Evolutionary conservation across 2,113 vertebrate species (phyloP).

Genomic region (Galeopterus variegatus): DNA sequence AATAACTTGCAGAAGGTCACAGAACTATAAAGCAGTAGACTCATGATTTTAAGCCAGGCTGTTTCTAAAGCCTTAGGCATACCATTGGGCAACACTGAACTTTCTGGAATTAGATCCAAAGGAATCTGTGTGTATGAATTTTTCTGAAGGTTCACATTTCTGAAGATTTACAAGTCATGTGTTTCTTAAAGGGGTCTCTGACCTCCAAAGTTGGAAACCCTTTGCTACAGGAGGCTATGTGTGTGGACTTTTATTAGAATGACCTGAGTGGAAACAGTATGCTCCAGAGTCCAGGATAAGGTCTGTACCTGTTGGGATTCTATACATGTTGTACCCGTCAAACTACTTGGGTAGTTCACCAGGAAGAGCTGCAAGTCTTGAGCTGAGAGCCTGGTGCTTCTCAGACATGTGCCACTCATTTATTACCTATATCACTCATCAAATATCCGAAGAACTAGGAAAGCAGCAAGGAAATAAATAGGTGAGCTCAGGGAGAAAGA

Average conservation of each 20-base stretch:
- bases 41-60: not conserved
- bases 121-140: not conserved
- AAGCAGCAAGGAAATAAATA: not conserved
- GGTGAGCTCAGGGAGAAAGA: not conserved
- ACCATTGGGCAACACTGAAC: not conserved
- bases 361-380: not conserved
- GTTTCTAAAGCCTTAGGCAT: not conserved
- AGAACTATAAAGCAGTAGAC: not conserved
- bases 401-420: not conserved
- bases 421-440: not conserved
- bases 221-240: not conserved
- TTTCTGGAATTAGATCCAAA: constrained; percentile 36
- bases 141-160: not conserved
- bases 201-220: not conserved
- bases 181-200: not conserved
- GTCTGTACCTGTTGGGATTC: not conserved
- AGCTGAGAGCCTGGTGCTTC: not conserved
- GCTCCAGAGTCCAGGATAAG: not conserved
- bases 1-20: not conserved
- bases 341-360: not conserved
- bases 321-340: not conserved
- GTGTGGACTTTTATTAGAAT: not conserved
- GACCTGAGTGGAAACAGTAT: not conserved
- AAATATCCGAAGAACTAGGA: not conserved
- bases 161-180: not conserved